phyloP scores from a whole-genome alignment of 2,113 vertebrate species.

The Pantherophis guttatus region DNA sequence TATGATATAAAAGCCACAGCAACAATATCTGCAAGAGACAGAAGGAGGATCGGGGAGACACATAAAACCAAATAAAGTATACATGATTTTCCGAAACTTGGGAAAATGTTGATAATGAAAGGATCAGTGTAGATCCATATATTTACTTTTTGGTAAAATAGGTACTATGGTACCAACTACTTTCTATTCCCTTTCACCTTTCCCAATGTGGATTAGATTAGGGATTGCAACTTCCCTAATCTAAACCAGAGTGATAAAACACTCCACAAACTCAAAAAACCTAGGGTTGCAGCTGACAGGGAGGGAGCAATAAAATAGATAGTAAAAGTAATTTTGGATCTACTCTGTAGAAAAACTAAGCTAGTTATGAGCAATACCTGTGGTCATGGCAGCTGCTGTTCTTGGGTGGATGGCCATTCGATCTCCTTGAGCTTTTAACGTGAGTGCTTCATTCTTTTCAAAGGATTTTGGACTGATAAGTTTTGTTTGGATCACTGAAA shows the following conservation, averaged over 20 bases:
- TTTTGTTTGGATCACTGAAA: slow-evolving; percentile 24
- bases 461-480: not conserved
- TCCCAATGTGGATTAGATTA: not conserved
- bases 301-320: not conserved
- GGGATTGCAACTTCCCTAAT: not conserved
- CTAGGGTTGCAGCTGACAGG: not conserved
- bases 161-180: not conserved
- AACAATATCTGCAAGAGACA: not conserved
- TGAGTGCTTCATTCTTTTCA: not conserved
- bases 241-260: not conserved
- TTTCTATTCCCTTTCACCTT: not conserved
- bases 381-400: not conserved
- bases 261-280: not conserved
- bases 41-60: not conserved
- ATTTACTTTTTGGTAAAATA: not conserved
- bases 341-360: not conserved
- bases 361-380: not conserved
- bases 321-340: not conserved
- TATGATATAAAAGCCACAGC: slow-evolving; percentile 23
- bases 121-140: not conserved
- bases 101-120: not conserved
- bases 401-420: not conserved
- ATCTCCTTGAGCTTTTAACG: not conserved
- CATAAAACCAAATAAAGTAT: not conserved
- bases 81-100: not conserved